phyloP scores from a whole-genome alignment of 2,888 invertebrate species.

The Scaptodrosophila latifasciaeformis region DNA sequence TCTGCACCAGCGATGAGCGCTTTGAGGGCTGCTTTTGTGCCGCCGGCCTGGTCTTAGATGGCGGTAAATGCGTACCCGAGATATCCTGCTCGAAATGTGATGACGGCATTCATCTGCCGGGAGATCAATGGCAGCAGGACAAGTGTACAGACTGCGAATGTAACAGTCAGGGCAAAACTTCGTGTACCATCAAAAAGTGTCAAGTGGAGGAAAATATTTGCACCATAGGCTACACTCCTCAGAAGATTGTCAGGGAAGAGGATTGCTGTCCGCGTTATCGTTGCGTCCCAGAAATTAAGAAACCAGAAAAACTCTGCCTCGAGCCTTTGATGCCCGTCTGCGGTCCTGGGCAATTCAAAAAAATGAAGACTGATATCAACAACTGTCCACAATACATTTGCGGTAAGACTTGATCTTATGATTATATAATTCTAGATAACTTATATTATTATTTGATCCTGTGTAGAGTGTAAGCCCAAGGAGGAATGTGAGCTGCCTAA shows the following conservation, averaged over 20 bases:
- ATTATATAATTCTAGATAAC: neutral
- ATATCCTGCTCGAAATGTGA: conserved; percentile 84
- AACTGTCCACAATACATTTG: conserved; percentile 86
- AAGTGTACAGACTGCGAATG: conserved; percentile 86
- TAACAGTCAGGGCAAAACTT: conserved; percentile 77
- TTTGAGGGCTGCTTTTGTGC: conserved; percentile 92
- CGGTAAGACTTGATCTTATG: too few relatives aligned
- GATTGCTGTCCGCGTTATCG: conserved; percentile 82
- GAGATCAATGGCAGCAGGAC: conserved; percentile 80
- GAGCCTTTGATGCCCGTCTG: conserved; percentile 83
- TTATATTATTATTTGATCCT: neutral
- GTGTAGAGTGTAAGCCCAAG: conserved; percentile 83
- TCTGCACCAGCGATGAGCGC: conserved; percentile 75
- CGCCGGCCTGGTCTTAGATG: conserved; percentile 81
- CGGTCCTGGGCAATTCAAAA: conserved; percentile 82
- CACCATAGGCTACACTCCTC: conserved; percentile 78
- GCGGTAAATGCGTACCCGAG: conserved; percentile 83
- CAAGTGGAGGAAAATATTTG: conserved; percentile 78
- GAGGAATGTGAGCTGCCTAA: conserved; percentile 80
- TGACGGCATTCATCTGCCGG: conserved; percentile 80
- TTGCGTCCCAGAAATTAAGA: conserved; percentile 79
- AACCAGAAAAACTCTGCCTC: conserved; percentile 76
- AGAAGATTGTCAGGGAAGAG: conserved; percentile 77
- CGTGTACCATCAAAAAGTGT: conserved; percentile 80
- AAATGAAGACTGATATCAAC: conserved; percentile 79